phyloP scores from a whole-genome alignment of 2,113 vertebrate species.

The Cinclus mexicanus region DNA sequence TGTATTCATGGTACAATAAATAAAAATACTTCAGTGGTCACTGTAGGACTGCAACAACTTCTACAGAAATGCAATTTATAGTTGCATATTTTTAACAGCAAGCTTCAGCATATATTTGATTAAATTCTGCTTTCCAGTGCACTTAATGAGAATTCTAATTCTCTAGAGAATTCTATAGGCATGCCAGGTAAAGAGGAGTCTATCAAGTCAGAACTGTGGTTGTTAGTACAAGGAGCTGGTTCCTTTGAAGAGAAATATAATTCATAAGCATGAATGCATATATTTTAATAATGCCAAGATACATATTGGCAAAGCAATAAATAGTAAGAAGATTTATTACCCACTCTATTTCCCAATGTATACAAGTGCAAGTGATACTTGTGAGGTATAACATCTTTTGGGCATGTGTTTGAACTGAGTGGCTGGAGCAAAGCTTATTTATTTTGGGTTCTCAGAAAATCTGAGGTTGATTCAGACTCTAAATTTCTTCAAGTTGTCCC shows the following conservation, averaged over 20 bases:
- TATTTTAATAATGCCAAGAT: conserved; percentile 65
- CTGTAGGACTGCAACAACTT: conserved; percentile 50
- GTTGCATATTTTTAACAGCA: conserved; percentile 56
- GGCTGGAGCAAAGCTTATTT: not conserved
- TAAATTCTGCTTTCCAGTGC: conserved; percentile 66
- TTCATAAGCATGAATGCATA: conserved; percentile 59
- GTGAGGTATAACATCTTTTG: not conserved
- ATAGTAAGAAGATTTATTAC: conserved; percentile 55
- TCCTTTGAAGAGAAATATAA: conserved; percentile 70
- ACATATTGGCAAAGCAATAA: conserved; percentile 60
- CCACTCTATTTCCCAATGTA: conserved; percentile 28
- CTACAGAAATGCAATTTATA: conserved; percentile 66
- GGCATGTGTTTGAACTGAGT: not conserved
- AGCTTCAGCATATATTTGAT: conserved; percentile 61
- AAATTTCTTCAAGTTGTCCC: not conserved
- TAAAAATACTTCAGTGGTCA: conserved; percentile 52
- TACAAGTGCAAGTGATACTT: conserved; percentile 21
- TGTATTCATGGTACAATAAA: conserved; percentile 64
- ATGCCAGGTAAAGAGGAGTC: conserved; percentile 61
- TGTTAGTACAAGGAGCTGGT: conserved; percentile 40
- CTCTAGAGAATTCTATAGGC: conserved; percentile 58
- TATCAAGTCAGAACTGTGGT: conserved; percentile 44
- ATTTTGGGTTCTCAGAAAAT: not conserved
- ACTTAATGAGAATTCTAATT: conserved; percentile 72
- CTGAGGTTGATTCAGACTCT: not conserved